Conservation (phyloP, 1,140 invertebrate species). For the Sesamia nonagrioides region DNA sequence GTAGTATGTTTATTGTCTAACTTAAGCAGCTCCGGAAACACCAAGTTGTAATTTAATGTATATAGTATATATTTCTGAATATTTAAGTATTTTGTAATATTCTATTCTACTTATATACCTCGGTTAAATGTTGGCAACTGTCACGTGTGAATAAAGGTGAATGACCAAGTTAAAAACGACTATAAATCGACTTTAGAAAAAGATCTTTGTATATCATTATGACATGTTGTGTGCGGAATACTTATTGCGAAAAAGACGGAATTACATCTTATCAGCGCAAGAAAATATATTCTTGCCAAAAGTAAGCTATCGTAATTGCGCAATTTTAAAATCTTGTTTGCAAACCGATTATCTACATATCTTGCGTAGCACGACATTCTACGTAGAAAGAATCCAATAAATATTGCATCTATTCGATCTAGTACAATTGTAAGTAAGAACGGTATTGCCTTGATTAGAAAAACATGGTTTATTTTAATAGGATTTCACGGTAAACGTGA, state of each 20-base stretch:
- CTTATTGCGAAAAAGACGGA: not conserved
- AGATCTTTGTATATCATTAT: conserved; percentile 10
- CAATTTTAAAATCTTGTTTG: conserved; percentile 20
- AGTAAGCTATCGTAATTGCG: conserved; percentile 24
- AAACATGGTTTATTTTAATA: conserved; percentile 6
- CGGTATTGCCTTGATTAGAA: not conserved
- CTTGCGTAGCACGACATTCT: not conserved
- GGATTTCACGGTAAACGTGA: conserved; percentile 36
- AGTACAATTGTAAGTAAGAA: not conserved
- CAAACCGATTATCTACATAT: not conserved
- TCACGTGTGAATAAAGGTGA: conserved; percentile 11
- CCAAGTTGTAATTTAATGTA: too few relatives aligned
- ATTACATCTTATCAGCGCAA: conserved; percentile 17
- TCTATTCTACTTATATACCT: not conserved
- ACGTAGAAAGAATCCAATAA: not conserved
- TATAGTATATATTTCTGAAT: not conserved
- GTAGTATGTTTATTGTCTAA: too few relatives aligned
- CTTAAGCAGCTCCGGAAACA: too few relatives aligned
- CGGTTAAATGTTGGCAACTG: not conserved
- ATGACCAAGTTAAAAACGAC: conserved; percentile 7
- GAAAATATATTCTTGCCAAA: conserved; percentile 12
- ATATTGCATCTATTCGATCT: not conserved
- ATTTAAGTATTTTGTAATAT: not conserved
- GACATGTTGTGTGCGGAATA: not conserved
- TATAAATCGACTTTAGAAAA: conserved; percentile 2